Evolutionary conservation across 2,888 invertebrate species (phyloP).

Genomic region (Myathropa florea): DNA sequence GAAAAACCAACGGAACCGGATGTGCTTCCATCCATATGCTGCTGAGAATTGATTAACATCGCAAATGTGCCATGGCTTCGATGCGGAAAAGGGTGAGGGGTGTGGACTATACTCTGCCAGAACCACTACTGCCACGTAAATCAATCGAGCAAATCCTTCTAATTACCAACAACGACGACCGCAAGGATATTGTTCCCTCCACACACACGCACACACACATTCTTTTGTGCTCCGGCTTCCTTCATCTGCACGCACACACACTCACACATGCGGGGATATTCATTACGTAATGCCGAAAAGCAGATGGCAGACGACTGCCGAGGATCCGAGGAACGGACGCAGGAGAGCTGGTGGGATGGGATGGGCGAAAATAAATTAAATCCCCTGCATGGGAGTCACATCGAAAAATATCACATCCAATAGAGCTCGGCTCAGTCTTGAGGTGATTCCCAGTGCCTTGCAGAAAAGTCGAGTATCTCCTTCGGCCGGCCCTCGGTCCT

Average conservation of each 20-base stretch:
- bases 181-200: constrained; percentile 55
- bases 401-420: constrained; percentile 30
- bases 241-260: not conserved
- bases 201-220: not conserved
- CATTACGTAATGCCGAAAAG: constrained; percentile 28
- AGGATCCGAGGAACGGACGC: not conserved
- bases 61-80: constrained; percentile 53
- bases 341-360: not conserved
- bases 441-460: constrained; percentile 37
- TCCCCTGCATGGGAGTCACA: constrained; percentile 48
- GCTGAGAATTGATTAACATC: constrained; percentile 65
- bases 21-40: constrained; percentile 67
- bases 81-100: not conserved
- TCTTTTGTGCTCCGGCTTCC: constrained; percentile 40
- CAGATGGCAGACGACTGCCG: constrained; percentile 42
- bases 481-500: not conserved
- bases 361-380: constrained; percentile 62
- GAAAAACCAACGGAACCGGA: constrained; percentile 45
- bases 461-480: not conserved
- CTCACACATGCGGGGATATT: constrained; percentile 14
- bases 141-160: constrained; percentile 70
- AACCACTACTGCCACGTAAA: constrained; percentile 49
- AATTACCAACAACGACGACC: constrained; percentile 63
- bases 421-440: constrained; percentile 55
- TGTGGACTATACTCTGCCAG: not conserved